Base-by-base conservation (phyloP, 1,140 invertebrate genomes). In the Eumeta japonica region DNA sequence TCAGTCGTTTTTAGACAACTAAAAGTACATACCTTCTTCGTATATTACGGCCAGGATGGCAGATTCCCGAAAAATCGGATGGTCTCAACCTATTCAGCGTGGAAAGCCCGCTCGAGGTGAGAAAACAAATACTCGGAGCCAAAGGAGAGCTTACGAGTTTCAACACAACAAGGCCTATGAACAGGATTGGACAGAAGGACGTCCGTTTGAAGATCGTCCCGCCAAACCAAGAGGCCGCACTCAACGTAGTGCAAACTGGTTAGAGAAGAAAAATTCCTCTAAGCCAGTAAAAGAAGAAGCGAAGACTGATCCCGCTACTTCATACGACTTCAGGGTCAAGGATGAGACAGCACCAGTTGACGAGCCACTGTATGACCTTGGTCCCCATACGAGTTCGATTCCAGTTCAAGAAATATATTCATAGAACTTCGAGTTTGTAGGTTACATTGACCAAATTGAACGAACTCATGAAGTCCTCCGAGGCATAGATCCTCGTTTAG, bases 401-500 rank as follows among this genome's bases (percentile, higher is more conserved):
- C 15, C 41, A 3, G 15, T 13, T 1, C 31, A 38, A 17, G 42
- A 39, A 14, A 29, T 31, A 0, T 39, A 44, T 15, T 39, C 16
- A 15, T 30, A 44, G 29, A 39, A 44, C 17, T 33, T 35, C 16
- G 42, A 44, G 3, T 33, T 29, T 16, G 14, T 14, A 4, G 36
- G 42, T 9, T 39, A 37, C 10, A 44, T 39, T n/a, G 28, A 15
- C 11, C 14, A 31, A 30, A 4, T 35, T 3, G 24, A 37, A 12
- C 35, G 33, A 15, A 44, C 35, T 2, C 34, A 38, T 20, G 35
- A 38, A 12, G 28, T 36, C 16, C 20, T 43, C 13, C 18, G 41
- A 7, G 41, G 35, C 5, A 37, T 43, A 15, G 41, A 43, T 16
- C 41, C 41, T 17, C 28, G 41, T 10, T 17, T 43, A 19, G 27